A percentile compares a stretch with the other conserved stretches of the same genome.
Conservation (phyloP, 2,113 vertebrate genomes). For the Prinia subflava region DNA sequence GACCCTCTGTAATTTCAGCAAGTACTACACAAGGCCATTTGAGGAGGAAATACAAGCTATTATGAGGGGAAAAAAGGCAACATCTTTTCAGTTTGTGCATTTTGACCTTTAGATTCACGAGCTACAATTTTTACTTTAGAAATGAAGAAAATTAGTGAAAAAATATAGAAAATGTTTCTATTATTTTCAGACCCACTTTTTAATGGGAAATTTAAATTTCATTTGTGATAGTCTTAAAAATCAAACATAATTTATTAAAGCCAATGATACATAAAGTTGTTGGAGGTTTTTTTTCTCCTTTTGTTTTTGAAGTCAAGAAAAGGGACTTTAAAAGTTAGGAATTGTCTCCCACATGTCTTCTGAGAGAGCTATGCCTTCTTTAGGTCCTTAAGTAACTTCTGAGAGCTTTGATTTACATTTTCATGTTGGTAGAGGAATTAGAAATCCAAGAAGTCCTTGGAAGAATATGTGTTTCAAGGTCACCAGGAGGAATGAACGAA, state of each 20-base stretch:
- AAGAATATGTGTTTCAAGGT: not conserved
- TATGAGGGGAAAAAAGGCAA: not conserved
- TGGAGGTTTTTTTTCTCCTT: fast-evolving
- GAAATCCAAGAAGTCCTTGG: not conserved
- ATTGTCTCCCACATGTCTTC: fast-evolving
- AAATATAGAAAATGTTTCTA: not conserved
- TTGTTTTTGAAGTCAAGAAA: not conserved
- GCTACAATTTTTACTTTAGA: not conserved
- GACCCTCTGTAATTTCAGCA: not conserved
- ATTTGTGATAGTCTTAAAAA: not conserved
- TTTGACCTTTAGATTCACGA: not conserved
- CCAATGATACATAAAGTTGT: fast-evolving
- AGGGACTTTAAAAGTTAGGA: not conserved
- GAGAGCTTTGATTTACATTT: not conserved
- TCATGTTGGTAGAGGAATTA: not conserved
- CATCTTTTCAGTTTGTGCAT: not conserved
- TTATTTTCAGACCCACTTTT: not conserved
- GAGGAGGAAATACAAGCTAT: not conserved
- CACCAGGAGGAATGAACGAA: not conserved
- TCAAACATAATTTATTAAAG: not conserved
- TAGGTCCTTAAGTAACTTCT: not conserved
- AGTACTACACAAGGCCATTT: not conserved
- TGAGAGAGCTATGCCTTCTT: not conserved
- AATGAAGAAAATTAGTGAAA: not conserved
- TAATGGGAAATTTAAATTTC: not conserved